A percentile compares a stretch with the other conserved stretches of the same genome.
Evolutionary conservation across 2,888 invertebrate species (phyloP).

Genomic region (Philopedon plagiatum): DNA sequence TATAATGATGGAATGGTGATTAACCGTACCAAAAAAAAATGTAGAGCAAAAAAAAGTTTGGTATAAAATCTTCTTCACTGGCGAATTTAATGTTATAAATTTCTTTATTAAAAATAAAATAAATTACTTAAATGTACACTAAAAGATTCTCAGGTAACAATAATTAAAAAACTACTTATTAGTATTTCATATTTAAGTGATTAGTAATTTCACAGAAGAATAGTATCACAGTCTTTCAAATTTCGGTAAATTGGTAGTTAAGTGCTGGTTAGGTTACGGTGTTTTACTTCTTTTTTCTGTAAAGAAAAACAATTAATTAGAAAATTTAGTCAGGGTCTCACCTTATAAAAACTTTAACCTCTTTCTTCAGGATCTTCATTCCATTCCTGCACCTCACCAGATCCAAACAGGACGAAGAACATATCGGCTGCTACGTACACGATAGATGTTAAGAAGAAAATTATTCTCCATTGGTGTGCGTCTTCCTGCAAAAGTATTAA

Average conservation of each 20-base stretch:
- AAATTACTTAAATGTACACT: neutral
- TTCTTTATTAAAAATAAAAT: neutral
- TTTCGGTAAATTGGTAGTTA: neutral
- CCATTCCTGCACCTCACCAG: constrained; percentile 74
- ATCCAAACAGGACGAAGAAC: constrained; percentile 80
- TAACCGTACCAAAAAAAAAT: no score
- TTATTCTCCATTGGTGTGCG: constrained; percentile 79
- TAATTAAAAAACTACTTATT: constrained; percentile 31
- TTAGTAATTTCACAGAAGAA: neutral
- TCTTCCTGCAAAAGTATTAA: constrained; percentile 71
- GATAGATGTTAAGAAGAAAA: constrained; percentile 81
- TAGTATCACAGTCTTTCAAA: constrained; percentile 19
- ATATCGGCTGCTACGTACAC: constrained; percentile 79
- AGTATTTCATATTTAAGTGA: neutral
- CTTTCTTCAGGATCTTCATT: constrained; percentile 45
- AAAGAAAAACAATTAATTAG: neutral
- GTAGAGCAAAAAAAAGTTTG: no score
- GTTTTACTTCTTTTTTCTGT: constrained; percentile 18
- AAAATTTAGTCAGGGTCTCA: neutral
- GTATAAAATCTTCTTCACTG: no score
- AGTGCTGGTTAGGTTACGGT: neutral
- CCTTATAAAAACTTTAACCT: neutral
- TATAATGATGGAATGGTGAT: no score
- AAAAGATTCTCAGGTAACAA: neutral
- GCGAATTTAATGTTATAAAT: no score